A percentile compares a stretch with the other conserved stretches of the same genome.
Evolutionary conservation across 2,888 invertebrate genomes (phyloP).

Genomic region (Choristoneura rosaceana): DNA sequence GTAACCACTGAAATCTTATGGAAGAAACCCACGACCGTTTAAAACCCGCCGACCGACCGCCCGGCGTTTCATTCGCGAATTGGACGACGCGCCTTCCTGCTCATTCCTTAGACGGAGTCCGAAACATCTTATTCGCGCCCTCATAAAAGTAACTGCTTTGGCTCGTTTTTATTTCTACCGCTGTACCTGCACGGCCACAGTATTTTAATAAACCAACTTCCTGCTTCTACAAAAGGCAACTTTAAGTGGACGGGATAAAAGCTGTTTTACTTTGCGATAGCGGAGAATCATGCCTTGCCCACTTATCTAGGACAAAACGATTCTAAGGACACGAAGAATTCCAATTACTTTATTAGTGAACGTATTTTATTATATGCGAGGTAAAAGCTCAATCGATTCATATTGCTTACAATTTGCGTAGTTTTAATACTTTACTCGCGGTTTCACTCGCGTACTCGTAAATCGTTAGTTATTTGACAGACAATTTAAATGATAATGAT

Average conservation of each 20-base stretch:
- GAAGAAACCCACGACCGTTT: slow-evolving; percentile 5
- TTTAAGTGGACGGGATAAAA: slow-evolving; percentile 51
- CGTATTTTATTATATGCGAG: slow-evolving; percentile 56
- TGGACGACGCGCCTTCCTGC: slow-evolving; percentile 57
- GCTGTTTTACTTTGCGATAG: slow-evolving; percentile 49
- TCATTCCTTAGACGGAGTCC: slow-evolving; percentile 83
- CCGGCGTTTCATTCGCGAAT: slow-evolving; percentile 17
- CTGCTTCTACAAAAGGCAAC: slow-evolving; percentile 53
- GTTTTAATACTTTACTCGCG: no score
- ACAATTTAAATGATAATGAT: no score
- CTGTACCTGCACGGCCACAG: slow-evolving; percentile 84
- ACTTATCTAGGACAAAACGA: slow-evolving; percentile 82
- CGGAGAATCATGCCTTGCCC: slow-evolving; percentile 75
- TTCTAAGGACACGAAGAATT: slow-evolving; percentile 82
- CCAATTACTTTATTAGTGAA: slow-evolving; percentile 82
- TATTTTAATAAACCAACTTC: slow-evolving; percentile 81
- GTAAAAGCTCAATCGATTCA: slow-evolving; percentile 33
- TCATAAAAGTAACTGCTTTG: slow-evolving; percentile 86
- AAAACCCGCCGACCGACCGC: slow-evolving; percentile 10
- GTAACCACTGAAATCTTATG: no score
- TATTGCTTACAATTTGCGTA: not conserved
- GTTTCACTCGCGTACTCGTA: no score
- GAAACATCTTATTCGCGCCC: slow-evolving; percentile 86
- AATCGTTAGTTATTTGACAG: no score
- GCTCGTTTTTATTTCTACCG: slow-evolving; percentile 84